Conservation (phyloP, 2,113 vertebrate genomes). For the Pseudois nayaur region DNA sequence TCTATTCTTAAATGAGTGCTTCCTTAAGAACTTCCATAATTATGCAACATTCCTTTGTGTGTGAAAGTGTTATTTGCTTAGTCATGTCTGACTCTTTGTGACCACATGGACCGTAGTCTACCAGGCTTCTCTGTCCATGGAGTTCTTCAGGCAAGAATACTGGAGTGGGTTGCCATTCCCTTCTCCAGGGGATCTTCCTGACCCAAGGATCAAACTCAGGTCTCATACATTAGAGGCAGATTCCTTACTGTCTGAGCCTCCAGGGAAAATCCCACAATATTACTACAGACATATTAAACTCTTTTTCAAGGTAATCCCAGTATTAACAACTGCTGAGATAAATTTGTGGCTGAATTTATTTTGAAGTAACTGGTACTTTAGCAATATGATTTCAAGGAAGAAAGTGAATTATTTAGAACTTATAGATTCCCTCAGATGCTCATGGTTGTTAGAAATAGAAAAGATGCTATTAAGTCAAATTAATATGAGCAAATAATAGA, state of each 20-base stretch:
- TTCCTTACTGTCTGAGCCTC: neutral
- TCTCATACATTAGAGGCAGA: neutral
- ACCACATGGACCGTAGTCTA: neutral
- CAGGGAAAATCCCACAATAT: neutral
- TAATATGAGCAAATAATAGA: neutral
- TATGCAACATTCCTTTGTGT: neutral
- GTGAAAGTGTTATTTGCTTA: neutral
- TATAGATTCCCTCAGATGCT: neutral
- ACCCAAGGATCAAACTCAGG: neutral
- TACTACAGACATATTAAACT: neutral
- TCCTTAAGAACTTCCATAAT: neutral
- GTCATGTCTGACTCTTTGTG: neutral
- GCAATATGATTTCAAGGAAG: neutral
- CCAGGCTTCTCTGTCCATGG: neutral
- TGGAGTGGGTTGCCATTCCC: neutral
- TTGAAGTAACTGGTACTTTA: neutral
- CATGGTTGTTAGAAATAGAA: neutral
- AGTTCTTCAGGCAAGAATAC: neutral
- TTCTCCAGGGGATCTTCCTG: fast-evolving
- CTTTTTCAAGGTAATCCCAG: neutral
- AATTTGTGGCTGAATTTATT: neutral
- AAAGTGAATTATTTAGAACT: neutral
- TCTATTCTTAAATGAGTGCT: neutral
- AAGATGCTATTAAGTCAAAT: neutral
- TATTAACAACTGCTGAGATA: neutral